Evolutionary conservation across 2,113 vertebrate genomes (phyloP).

Genomic region (Rhea americana): DNA sequence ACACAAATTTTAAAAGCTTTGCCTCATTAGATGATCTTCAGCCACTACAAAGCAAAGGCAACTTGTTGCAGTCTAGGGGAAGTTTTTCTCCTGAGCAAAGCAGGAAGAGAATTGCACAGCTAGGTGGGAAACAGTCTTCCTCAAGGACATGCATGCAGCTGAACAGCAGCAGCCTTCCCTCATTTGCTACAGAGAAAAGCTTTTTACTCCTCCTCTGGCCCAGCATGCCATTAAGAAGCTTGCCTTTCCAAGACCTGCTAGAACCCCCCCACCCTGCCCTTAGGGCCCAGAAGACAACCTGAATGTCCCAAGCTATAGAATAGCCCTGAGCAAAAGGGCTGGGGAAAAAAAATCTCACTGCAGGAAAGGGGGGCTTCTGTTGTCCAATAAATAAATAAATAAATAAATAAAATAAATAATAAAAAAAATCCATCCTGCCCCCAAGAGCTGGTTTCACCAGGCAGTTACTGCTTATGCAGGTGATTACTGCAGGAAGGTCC

Average conservation of each 20-base stretch:
- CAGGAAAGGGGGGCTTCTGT: fast-evolving
- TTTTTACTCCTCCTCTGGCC: not conserved
- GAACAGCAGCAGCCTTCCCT: not conserved
- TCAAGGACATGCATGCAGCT: not conserved
- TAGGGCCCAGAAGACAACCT: not conserved
- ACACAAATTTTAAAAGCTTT: not conserved
- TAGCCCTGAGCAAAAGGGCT: not conserved
- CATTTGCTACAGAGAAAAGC: not conserved
- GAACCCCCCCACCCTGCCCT: no score
- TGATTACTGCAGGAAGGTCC: not conserved
- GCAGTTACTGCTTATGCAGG: fast-evolving
- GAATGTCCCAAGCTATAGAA: no score
- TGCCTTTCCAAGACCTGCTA: not conserved
- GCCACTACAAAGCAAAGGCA: fast-evolving
- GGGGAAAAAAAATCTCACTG: fast-evolving
- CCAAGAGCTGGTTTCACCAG: fast-evolving
- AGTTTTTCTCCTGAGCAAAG: not conserved
- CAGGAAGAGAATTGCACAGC: fast-evolving
- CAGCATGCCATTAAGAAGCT: not conserved
- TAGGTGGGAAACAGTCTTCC: not conserved
- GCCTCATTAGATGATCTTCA: fast-evolving
- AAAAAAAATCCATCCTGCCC: fast-evolving
- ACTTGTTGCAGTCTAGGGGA: fast-evolving
- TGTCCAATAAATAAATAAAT: no score
- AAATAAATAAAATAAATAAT: no score